These are phyloP conservation scores for Troides helena DNA, from an alignment of 2,888 invertebrate species.

Conservation along the genomic window DNA sequence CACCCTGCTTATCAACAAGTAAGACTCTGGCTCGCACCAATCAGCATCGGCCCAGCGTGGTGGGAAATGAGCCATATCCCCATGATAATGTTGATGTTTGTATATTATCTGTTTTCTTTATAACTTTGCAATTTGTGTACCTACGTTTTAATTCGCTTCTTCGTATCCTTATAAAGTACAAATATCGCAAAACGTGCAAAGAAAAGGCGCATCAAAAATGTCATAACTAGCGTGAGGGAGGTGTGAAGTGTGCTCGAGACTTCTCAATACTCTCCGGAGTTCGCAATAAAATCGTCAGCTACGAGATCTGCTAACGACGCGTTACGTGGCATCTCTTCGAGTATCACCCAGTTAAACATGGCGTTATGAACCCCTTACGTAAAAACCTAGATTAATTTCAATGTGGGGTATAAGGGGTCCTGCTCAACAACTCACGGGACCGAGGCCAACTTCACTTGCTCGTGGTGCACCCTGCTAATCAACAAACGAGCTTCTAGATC, in stretches of 20 bases:
- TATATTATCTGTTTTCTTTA: no score
- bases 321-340: conserved; percentile 51
- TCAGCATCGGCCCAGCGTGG: no score
- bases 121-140: no score
- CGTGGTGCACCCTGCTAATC: no score
- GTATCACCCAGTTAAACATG: conserved; percentile 45
- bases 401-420: neutral
- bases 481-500: no score
- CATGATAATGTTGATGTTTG: no score
- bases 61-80: no score
- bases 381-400: conserved; percentile 1
- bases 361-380: conserved; percentile 29
- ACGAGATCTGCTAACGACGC: conserved; percentile 71
- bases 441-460: no score
- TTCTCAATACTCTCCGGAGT: conserved; percentile 59
- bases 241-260: conserved; percentile 57
- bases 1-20: no score
- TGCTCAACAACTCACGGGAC: no score
- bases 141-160: neutral
- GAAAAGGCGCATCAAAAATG: conserved; percentile 69
- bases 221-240: conserved; percentile 75
- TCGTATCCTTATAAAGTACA: neutral
- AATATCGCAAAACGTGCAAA: conserved; percentile 47
- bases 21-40: no score
- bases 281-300: conserved; percentile 70